A percentile compares a stretch with the other conserved stretches of the same genome.
phyloP scores from a whole-genome alignment of 2,888 invertebrate genomes.

The Pterostichus madidus region DNA sequence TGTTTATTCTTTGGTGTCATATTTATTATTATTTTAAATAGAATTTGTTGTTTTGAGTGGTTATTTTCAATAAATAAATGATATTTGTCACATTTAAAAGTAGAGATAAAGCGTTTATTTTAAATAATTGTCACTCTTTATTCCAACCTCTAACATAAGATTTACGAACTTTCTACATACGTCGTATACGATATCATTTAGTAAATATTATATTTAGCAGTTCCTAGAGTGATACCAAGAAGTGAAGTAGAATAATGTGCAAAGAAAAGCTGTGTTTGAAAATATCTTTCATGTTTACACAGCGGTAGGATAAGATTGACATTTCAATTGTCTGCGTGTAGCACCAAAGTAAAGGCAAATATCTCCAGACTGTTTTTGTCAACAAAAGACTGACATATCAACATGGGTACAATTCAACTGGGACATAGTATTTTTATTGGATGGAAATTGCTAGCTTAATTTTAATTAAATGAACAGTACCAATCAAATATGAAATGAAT shows the following conservation, averaged over 20 bases:
- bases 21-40: no score
- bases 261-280: slow-evolving; percentile 38
- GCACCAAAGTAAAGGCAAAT: slow-evolving; percentile 35
- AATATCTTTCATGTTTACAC: slow-evolving; percentile 36
- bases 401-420: not conserved
- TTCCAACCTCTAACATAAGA: no score
- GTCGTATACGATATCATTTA: not conserved
- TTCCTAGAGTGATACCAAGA: slow-evolving; percentile 4
- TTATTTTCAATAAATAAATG: no score
- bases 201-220: slow-evolving; percentile 17
- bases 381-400: slow-evolving; percentile 12
- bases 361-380: slow-evolving; percentile 13
- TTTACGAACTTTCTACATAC: not conserved
- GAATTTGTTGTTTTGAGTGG: no score
- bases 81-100: no score
- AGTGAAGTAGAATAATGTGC: slow-evolving; percentile 22
- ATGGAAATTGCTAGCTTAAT: not conserved
- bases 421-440: slow-evolving; percentile 2
- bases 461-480: slow-evolving; percentile 6
- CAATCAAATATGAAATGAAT: no score
- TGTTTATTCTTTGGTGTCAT: no score
- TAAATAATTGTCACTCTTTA: no score
- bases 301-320: slow-evolving; percentile 30
- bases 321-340: slow-evolving; percentile 41
- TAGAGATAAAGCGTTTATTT: no score